These are phyloP conservation scores for Orchesellides sinensis DNA, from an alignment of 2,888 invertebrate species.

Conservation along the genomic window DNA sequence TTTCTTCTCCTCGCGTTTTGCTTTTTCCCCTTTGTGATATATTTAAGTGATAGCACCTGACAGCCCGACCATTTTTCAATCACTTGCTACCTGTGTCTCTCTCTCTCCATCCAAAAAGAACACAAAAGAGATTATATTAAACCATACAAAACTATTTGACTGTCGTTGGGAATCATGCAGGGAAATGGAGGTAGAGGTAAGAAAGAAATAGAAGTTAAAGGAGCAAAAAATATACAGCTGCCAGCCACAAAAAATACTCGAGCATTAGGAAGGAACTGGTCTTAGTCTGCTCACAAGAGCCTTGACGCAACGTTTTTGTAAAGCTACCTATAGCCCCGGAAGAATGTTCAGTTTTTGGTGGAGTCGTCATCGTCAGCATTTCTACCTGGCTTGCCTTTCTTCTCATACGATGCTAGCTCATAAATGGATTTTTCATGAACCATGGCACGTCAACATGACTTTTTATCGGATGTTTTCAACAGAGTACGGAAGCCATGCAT, in stretches of 20 bases:
- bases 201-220: conserved; percentile 12
- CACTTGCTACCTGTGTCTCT: conserved; percentile 41
- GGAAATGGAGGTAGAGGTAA: conserved; percentile 3
- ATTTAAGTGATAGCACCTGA: conserved; percentile 40
- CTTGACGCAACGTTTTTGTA: background rate
- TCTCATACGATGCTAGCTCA: too few relatives aligned
- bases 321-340: too few relatives aligned
- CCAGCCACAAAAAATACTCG: background rate
- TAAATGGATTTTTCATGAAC: conserved; percentile 39
- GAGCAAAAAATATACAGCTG: conserved; percentile 17
- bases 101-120: background rate
- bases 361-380: too few relatives aligned
- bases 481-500: conserved; percentile 44
- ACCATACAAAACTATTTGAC: conserved; percentile 2
- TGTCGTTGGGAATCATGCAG: conserved; percentile 6
- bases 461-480: background rate
- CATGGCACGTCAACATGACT: conserved; percentile 15
- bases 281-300: background rate
- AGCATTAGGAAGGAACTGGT: background rate
- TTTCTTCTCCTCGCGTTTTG: background rate
- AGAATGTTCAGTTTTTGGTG: too few relatives aligned
- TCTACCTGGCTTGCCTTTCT: too few relatives aligned
- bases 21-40: conserved; percentile 29
- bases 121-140: background rate
- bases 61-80: conserved; percentile 51